Percentiles rank a stretch among this genome's conserved stretches.
phyloP scores from a whole-genome alignment of 2,113 vertebrate genomes.

The Mesoclemmys tuberculata region DNA sequence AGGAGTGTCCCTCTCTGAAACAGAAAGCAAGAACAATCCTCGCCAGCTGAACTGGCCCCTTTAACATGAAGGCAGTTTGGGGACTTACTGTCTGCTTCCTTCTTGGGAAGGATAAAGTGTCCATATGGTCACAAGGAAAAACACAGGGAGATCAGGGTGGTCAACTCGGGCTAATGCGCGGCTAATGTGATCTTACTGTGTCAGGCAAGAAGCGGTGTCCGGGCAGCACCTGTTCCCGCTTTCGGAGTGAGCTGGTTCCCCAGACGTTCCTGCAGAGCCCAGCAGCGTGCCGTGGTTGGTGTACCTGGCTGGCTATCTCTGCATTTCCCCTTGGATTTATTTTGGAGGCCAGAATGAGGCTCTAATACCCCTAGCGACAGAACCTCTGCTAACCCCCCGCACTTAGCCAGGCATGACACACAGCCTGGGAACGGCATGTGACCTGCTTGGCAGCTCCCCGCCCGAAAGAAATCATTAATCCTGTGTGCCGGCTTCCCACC shows the following conservation, averaged over 20 bases:
- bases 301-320: background rate
- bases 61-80: background rate
- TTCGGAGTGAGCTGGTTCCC: background rate
- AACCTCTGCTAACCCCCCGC: background rate
- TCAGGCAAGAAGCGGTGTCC: background rate
- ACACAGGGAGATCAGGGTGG: background rate
- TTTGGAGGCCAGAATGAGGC: background rate
- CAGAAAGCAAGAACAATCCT: background rate
- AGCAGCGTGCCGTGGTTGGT: background rate
- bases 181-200: background rate
- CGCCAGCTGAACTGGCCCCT: background rate
- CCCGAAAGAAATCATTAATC: background rate
- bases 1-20: background rate
- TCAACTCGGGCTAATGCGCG: background rate
- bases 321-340: background rate
- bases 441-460: background rate
- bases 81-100: background rate
- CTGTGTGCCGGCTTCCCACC: background rate
- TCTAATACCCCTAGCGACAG: background rate
- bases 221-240: background rate
- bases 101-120: background rate
- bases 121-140: background rate
- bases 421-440: background rate
- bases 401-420: background rate
- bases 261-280: background rate